Evolutionary conservation across 53 echinoderm and acorn worm species (phyloP).

Genomic region (Crossaster papposus): DNA sequence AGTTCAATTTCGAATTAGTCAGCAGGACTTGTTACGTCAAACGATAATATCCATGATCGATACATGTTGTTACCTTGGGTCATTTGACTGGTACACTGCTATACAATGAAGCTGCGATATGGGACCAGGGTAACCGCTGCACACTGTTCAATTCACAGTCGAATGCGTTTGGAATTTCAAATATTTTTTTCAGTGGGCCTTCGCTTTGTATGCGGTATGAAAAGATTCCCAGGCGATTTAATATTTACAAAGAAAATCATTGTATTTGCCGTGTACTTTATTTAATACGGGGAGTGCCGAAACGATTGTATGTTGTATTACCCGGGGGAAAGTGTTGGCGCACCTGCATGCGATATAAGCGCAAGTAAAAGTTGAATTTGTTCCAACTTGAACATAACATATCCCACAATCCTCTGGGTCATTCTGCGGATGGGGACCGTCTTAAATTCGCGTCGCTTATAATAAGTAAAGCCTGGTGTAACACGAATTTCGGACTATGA

Average conservation of each 20-base stretch:
- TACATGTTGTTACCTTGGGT: background rate
- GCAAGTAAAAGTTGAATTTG: no score
- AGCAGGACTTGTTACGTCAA: background rate
- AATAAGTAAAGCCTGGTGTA: no score
- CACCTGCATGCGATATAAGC: background rate
- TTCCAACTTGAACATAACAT: no score
- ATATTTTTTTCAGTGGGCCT: background rate
- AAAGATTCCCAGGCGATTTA: background rate
- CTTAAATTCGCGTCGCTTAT: no score
- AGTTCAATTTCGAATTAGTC: background rate
- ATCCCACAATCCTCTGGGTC: no score
- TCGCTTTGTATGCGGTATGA: background rate
- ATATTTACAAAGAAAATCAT: background rate
- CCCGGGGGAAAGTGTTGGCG: background rate
- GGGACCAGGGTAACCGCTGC: background rate
- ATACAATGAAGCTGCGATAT: background rate
- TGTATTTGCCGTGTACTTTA: background rate
- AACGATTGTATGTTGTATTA: background rate
- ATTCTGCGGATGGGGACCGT: no score
- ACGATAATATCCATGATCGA: background rate
- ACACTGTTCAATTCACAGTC: background rate
- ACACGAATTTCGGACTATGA: no score
- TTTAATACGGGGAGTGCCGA: background rate
- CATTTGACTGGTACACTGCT: background rate
- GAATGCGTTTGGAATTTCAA: background rate